phyloP scores from a whole-genome alignment of 2,888 invertebrate species.

The Cataglyphis livida region DNA sequence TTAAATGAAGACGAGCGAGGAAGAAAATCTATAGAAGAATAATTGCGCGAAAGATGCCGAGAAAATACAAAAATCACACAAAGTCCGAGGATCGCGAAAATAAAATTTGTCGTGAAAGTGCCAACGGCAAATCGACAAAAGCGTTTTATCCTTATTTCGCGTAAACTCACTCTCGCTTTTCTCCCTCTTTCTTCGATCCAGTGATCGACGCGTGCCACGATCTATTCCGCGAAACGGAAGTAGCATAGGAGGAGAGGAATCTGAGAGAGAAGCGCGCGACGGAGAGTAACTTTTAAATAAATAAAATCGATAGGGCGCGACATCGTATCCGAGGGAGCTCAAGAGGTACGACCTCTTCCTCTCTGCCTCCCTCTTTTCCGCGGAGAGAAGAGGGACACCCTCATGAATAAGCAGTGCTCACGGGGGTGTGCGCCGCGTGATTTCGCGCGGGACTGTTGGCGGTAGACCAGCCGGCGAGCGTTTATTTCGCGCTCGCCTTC shows the following conservation, averaged over 20 bases:
- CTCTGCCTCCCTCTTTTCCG: neutral
- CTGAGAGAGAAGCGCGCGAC: slow-evolving; percentile 56
- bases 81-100: neutral
- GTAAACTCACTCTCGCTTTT: neutral
- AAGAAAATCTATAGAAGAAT: neutral
- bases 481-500: slow-evolving; percentile 84
- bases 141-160: neutral
- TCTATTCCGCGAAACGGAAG: slow-evolving; percentile 25
- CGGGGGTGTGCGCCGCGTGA: slow-evolving; percentile 81
- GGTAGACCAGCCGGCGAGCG: slow-evolving; percentile 84
- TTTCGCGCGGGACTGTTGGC: slow-evolving; percentile 85
- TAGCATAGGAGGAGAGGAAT: slow-evolving; percentile 29
- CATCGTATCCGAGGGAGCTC: slow-evolving; percentile 65
- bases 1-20: neutral
- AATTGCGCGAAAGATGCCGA: neutral
- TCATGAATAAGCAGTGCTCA: slow-evolving; percentile 80
- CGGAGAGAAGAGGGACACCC: slow-evolving; percentile 64
- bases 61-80: neutral
- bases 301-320: slow-evolving; percentile 76
- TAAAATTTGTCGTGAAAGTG: slow-evolving; percentile 14
- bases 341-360: slow-evolving; percentile 61
- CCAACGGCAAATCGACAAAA: slow-evolving; percentile 21
- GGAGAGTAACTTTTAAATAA: slow-evolving; percentile 73
- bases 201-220: slow-evolving; percentile 41
- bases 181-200: slow-evolving; percentile 16